phyloP scores from a whole-genome alignment of 1,140 invertebrate genomes.

The Drosophila sturtevanti region DNA sequence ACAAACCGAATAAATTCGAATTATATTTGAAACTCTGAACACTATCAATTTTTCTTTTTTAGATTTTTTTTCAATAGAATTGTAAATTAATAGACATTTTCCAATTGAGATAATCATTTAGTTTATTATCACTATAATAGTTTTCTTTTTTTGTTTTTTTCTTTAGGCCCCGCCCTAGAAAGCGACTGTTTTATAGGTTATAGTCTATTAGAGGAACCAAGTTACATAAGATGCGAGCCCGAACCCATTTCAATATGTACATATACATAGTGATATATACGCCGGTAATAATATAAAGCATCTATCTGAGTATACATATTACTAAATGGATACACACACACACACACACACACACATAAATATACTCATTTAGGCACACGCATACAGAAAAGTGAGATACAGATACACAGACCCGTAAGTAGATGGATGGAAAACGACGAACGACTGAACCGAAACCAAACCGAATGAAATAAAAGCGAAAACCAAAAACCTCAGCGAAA shows the following conservation, averaged over 20 bases:
- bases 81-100: background rate
- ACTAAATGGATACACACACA: conserved; percentile 55
- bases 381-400: conserved; percentile 48
- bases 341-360: conserved; percentile 38
- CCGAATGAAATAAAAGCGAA: conserved; percentile 59
- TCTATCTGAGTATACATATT: conserved; percentile 54
- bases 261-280: conserved; percentile 27
- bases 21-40: background rate
- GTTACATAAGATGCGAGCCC: conserved; percentile 19
- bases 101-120: background rate
- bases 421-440: conserved; percentile 34
- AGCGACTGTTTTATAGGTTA: conserved; percentile 10
- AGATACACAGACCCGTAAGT: conserved; percentile 62
- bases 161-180: conserved; percentile 4
- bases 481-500: conserved; percentile 65
- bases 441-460: conserved; percentile 55
- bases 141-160: background rate
- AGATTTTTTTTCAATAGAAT: background rate
- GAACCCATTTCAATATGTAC: conserved; percentile 27
- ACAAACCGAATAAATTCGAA: background rate
- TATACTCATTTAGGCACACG: conserved; percentile 35
- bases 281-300: conserved; percentile 70
- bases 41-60: background rate
- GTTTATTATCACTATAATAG: background rate
- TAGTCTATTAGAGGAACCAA: conserved; percentile 9